Percentiles rank a stretch among this genome's conserved stretches.
Conservation (phyloP, 2,113 vertebrate species). For the Thunnus thynnus region DNA sequence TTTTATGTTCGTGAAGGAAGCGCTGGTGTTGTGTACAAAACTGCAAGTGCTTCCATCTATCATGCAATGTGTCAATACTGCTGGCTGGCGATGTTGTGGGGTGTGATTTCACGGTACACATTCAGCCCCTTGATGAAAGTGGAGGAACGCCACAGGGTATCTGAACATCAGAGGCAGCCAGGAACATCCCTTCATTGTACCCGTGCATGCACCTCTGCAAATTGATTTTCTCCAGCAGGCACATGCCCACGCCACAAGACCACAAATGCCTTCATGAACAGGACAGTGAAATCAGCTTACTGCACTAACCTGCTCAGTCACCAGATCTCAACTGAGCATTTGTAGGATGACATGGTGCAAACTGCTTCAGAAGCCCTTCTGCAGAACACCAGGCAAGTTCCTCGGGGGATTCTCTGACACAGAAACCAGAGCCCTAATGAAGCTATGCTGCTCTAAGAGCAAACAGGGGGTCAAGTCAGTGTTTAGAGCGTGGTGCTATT, state of each 20-base stretch:
- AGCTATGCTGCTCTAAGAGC: constrained; percentile 22
- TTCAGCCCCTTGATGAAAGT: constrained; percentile 62
- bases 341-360: constrained; percentile 42
- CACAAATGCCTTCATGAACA: constrained; percentile 40
- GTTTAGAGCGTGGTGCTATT: constrained; percentile 26
- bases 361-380: constrained; percentile 19
- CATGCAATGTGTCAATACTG: constrained; percentile 50
- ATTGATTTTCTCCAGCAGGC: constrained; percentile 65
- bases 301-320: constrained; percentile 58
- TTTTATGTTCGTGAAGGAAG: neutral
- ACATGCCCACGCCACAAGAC: constrained; percentile 42
- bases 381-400: neutral
- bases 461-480: constrained; percentile 28
- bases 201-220: constrained; percentile 42
- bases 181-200: constrained; percentile 59
- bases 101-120: constrained; percentile 58
- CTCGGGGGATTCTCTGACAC: constrained; percentile 19
- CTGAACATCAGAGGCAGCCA: constrained; percentile 61
- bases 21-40: constrained; percentile 4
- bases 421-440: constrained; percentile 29
- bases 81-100: constrained; percentile 38
- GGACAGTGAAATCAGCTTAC: constrained; percentile 56
- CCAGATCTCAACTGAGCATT: constrained; percentile 49
- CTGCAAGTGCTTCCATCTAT: constrained; percentile 18
- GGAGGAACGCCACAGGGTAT: constrained; percentile 55